A percentile compares a stretch with the other conserved stretches of the same genome.
Conservation (phyloP, 2,113 vertebrate species). For the Ovis aries region DNA sequence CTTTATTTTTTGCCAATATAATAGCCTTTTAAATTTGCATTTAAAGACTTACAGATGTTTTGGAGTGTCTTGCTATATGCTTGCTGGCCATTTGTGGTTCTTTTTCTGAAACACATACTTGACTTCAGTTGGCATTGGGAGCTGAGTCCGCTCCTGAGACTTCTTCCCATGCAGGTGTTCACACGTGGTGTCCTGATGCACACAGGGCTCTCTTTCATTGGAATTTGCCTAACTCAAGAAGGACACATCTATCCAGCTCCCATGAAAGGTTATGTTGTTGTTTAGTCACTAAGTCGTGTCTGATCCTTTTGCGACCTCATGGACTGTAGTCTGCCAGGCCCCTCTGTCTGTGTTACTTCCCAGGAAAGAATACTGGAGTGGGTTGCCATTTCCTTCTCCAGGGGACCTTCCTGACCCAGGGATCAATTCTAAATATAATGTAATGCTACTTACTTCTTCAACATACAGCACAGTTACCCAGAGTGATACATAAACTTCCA, state of each 20-base stretch:
- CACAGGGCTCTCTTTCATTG: background rate
- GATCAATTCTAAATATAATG: background rate
- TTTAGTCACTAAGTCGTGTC: background rate
- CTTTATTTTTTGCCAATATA: background rate
- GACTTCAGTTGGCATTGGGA: background rate
- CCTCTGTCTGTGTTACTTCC: background rate
- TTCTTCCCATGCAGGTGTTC: background rate
- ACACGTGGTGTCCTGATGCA: background rate
- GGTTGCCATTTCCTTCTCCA: background rate
- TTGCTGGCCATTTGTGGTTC: background rate
- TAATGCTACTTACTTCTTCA: background rate
- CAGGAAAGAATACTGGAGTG: background rate
- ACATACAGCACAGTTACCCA: background rate
- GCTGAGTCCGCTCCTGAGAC: background rate
- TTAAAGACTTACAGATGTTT: background rate
- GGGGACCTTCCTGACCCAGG: background rate
- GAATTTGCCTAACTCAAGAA: background rate
- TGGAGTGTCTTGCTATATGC: background rate
- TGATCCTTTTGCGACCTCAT: background rate
- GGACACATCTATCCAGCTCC: background rate
- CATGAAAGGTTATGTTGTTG: background rate
- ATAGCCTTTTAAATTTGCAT: background rate
- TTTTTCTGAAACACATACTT: background rate
- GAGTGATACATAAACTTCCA: background rate
- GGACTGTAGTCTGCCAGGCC: background rate